Evolutionary conservation across 2,797 vertebrate genomes (phyloP).

Genomic region (Dromococcyx pavoninus): DNA sequence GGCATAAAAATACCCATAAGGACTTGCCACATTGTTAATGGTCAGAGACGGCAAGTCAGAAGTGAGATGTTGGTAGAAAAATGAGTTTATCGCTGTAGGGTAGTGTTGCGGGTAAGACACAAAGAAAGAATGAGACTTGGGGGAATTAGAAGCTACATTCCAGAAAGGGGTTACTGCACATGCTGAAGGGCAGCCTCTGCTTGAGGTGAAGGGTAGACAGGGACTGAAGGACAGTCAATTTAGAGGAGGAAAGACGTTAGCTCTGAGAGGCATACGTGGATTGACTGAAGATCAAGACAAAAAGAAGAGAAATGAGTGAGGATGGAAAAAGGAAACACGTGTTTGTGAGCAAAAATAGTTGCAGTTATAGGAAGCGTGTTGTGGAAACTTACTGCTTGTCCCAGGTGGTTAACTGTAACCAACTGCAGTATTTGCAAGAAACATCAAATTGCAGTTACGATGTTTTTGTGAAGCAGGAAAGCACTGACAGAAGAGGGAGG

Average conservation of each 20-base stretch:
- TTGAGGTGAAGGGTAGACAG: neutral
- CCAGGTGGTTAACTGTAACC: constrained; percentile 55
- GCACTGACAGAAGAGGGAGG: neutral
- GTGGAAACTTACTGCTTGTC: constrained; percentile 38
- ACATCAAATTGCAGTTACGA: neutral
- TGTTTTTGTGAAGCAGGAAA: neutral
- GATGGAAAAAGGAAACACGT: constrained; percentile 63
- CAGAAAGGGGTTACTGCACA: neutral
- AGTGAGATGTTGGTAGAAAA: neutral
- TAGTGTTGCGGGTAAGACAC: neutral
- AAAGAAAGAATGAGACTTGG: neutral
- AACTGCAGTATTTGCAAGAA: neutral
- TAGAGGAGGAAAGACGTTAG: neutral
- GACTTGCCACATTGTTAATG: neutral
- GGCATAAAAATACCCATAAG: neutral
- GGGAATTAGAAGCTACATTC: neutral
- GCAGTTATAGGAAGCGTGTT: constrained; percentile 27
- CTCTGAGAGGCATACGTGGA: neutral
- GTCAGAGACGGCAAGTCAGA: neutral
- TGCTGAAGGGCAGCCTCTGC: neutral
- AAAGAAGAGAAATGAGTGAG: neutral
- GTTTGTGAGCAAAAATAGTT: constrained; percentile 38
- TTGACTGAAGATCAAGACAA: neutral
- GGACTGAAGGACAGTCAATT: neutral
- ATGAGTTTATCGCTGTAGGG: neutral